These are phyloP conservation scores for Drosophila macrospina DNA, from an alignment of 2,888 invertebrate genomes.

Conservation along the genomic window DNA sequence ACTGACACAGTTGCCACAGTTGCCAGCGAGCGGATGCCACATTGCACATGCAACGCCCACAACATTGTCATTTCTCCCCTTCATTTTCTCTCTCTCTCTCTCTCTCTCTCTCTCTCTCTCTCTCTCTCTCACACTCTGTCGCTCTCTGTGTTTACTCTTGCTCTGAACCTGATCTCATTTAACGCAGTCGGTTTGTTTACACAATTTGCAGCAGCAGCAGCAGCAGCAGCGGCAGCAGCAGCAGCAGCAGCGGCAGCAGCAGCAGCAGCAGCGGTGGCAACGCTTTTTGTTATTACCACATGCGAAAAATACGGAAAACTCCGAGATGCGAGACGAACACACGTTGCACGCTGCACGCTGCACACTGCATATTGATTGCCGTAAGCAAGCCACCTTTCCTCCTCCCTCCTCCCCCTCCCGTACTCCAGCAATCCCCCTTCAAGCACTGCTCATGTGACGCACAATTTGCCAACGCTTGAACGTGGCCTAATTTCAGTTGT, in stretches of 20 bases:
- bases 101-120: background rate
- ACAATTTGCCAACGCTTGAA: constrained; percentile 57
- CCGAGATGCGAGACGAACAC: constrained; percentile 33
- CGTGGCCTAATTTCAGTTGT: constrained; percentile 62
- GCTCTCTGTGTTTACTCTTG: constrained; percentile 33
- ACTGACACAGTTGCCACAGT: constrained; percentile 66
- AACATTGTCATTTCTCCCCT: constrained; percentile 34
- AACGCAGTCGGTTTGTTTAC: constrained; percentile 64
- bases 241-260: too few relatives aligned
- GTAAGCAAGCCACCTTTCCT: background rate
- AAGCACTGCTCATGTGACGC: constrained; percentile 23
- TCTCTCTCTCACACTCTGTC: background rate
- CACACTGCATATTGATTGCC: constrained; percentile 59
- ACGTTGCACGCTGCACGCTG: constrained; percentile 29
- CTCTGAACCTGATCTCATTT: constrained; percentile 74
- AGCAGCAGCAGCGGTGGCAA: constrained; percentile 30
- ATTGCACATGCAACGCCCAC: constrained; percentile 60
- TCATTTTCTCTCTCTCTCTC: background rate
- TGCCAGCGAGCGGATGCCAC: constrained; percentile 33
- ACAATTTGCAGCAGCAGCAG: constrained; percentile 45
- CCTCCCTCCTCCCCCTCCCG: background rate
- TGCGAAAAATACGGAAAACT: constrained; percentile 42
- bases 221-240: too few relatives aligned
- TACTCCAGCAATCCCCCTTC: background rate
- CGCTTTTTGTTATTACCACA: constrained; percentile 41